Conservation (phyloP, 2,888 invertebrate genomes). For the Onthophagus sagittarius region DNA sequence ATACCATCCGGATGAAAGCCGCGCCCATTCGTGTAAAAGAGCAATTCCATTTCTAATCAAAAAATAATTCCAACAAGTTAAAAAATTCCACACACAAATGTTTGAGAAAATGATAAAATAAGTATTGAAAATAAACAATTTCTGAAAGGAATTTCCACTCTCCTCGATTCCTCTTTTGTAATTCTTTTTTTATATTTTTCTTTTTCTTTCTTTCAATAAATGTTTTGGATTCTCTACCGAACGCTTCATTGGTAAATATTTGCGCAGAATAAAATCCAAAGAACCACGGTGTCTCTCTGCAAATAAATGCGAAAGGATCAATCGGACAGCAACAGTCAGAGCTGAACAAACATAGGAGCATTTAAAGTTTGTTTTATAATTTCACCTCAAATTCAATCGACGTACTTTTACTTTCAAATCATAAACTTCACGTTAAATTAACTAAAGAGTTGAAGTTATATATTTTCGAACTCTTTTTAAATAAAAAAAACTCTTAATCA, state of each 20-base stretch:
- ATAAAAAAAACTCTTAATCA: too few species aligned
- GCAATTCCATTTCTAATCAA: not conserved
- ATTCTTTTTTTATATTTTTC: too few species aligned
- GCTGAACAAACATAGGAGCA: not conserved
- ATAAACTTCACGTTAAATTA: too few species aligned
- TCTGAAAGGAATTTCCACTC: not conserved
- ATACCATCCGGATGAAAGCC: not conserved
- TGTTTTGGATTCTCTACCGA: not conserved
- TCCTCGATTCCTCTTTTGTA: not conserved
- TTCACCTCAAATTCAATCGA: not conserved
- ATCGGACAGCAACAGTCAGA: not conserved
- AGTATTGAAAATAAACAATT: not conserved
- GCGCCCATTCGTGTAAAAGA: not conserved
- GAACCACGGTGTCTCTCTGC: not conserved
- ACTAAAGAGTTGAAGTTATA: too few species aligned
- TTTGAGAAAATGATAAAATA: not conserved
- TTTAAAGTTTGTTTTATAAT: not conserved
- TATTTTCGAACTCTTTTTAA: too few species aligned
- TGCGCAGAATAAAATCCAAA: not conserved
- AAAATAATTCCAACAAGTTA: too few species aligned
- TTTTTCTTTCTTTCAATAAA: not conserved
- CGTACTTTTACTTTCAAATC: not conserved
- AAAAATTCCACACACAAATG: too few species aligned
- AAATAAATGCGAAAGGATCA: not conserved
- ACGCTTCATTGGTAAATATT: not conserved